These are phyloP conservation scores for Leiothrix lutea DNA, from an alignment of 2,113 vertebrate species.

Conservation along the genomic window DNA sequence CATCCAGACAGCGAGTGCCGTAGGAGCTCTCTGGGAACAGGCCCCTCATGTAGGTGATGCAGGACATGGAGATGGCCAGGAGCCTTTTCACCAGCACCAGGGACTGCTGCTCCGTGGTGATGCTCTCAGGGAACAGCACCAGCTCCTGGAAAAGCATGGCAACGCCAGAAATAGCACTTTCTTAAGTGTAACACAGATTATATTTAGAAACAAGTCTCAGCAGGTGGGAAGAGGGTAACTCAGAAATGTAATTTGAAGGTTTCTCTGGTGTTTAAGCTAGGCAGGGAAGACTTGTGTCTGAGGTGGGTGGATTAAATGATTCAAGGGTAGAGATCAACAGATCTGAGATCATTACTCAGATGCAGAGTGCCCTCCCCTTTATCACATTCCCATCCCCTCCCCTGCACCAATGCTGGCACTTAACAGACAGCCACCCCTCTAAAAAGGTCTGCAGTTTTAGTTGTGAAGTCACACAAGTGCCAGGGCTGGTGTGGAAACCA, in stretches of 20 bases:
- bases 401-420: not conserved
- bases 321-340: not conserved
- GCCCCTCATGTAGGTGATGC: conserved; percentile 76
- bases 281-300: not conserved
- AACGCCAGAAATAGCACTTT: not conserved
- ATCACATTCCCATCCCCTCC: not conserved
- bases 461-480: not conserved
- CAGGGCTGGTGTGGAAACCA: not conserved
- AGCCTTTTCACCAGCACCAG: conserved; percentile 73
- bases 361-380: not conserved
- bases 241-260: not conserved
- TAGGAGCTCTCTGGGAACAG: conserved; percentile 79
- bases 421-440: not conserved
- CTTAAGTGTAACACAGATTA: not conserved
- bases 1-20: conserved; percentile 69
- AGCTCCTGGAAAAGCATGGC: not conserved
- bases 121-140: conserved; percentile 47
- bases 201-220: not conserved
- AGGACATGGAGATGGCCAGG: conserved; percentile 72
- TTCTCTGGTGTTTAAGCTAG: not conserved
- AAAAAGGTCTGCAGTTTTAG: not conserved
- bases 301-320: not conserved
- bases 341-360: not conserved
- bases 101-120: conserved; percentile 64
- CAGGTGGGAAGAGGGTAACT: not conserved